Conservation (phyloP, 2,797 vertebrate genomes). For the Aselliscus stoliczkanus region DNA sequence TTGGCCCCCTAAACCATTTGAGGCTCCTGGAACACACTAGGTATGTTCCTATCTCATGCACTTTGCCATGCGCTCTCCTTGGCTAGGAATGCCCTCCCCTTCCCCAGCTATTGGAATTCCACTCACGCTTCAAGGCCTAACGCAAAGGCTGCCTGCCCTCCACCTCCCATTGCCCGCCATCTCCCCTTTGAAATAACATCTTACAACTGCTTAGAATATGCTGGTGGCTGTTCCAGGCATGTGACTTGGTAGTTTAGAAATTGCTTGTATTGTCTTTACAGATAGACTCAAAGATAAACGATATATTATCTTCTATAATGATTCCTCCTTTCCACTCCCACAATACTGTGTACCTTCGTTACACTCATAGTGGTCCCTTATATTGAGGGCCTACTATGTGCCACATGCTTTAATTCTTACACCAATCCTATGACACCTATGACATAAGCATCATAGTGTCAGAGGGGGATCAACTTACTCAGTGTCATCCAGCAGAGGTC, state of each 20-base stretch:
- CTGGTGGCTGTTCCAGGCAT: neutral
- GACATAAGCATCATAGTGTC: fast-evolving
- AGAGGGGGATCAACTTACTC: neutral
- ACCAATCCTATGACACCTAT: neutral
- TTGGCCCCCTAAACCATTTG: neutral
- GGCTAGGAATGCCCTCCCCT: neutral
- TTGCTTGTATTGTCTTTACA: neutral
- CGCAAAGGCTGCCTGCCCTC: neutral
- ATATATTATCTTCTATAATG: neutral
- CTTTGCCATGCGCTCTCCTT: neutral
- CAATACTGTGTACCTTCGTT: neutral
- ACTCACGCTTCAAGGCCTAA: neutral
- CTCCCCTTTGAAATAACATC: neutral
- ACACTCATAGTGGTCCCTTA: neutral
- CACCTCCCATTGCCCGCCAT: neutral
- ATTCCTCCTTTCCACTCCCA: neutral
- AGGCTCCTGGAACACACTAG: neutral
- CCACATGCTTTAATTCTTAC: neutral
- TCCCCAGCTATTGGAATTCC: neutral
- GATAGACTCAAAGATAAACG: neutral
- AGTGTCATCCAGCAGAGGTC: neutral
- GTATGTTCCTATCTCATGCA: neutral
- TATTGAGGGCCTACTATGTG: neutral
- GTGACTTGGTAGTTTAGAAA: neutral
- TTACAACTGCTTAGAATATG: neutral